Percentiles rank a stretch among this genome's conserved stretches.
Conservation (phyloP, 2,888 invertebrate genomes). For the Acleris cristana region DNA sequence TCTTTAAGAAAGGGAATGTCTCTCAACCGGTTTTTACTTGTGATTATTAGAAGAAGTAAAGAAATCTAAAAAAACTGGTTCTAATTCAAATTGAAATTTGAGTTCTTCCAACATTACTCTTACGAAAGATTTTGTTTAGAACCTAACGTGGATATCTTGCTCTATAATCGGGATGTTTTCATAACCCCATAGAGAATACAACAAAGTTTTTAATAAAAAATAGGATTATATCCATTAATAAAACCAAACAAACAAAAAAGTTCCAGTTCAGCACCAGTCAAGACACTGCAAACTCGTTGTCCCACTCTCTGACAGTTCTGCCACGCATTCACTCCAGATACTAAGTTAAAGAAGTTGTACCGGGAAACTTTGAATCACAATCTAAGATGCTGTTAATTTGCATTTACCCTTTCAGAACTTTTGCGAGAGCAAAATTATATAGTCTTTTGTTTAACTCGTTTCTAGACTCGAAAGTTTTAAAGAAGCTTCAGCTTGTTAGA, state of each 20-base stretch:
- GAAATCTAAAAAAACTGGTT: neutral
- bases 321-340: conserved; percentile 30
- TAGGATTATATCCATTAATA: no score
- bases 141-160: no score
- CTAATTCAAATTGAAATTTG: no score
- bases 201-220: no score
- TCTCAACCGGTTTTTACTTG: neutral
- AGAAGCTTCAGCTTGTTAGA: conserved; percentile 3
- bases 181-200: no score
- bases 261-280: conserved; percentile 6
- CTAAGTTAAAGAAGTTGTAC: conserved; percentile 30
- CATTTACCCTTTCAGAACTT: conserved; percentile 32
- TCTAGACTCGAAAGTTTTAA: conserved; percentile 7
- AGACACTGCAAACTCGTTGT: conserved; percentile 17
- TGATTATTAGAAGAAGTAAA: neutral
- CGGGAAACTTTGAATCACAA: conserved; percentile 33
- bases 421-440: conserved; percentile 25
- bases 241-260: conserved; percentile 5
- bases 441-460: conserved; percentile 24
- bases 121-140: no score
- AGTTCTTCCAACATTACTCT: no score
- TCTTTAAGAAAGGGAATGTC: conserved; percentile 2
- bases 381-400: conserved; percentile 35
- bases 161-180: no score
- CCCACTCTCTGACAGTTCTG: conserved; percentile 10